These are phyloP conservation scores for Aphis craccivora DNA, from an alignment of 1,140 invertebrate genomes.

Conservation along the genomic window DNA sequence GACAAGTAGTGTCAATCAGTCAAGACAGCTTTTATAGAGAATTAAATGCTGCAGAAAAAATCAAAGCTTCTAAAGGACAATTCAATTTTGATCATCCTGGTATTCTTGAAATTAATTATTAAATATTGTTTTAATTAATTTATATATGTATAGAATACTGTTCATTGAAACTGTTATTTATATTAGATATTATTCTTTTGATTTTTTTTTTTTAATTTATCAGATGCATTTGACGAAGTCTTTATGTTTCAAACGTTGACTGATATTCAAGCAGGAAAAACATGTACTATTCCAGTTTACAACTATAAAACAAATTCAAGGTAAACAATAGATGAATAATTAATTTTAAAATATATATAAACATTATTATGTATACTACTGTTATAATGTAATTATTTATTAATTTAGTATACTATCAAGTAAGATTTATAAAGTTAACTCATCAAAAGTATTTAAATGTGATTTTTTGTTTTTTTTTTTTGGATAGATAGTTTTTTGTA, in stretches of 20 bases:
- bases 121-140: not conserved
- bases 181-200: not conserved
- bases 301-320: conserved; percentile 87
- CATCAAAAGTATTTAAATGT: not conserved
- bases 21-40: conserved; percentile 96
- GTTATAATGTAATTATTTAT: not conserved
- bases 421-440: not conserved
- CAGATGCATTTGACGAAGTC: conserved; percentile 87
- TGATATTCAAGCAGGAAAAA: conserved; percentile 82
- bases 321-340: conserved; percentile 68
- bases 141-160: not conserved
- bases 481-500: not conserved
- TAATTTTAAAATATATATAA: not conserved
- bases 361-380: not conserved
- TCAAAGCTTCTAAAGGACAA: conserved; percentile 85
- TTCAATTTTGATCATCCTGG: conserved; percentile 98
- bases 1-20: conserved; percentile 92
- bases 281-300: conserved; percentile 88
- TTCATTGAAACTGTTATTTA: not conserved
- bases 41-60: conserved; percentile 80
- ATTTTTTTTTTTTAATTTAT: conserved; percentile 56
- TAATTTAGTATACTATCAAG: not conserved
- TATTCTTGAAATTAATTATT: conserved; percentile 61
- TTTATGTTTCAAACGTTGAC: conserved; percentile 80
- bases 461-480: not conserved